phyloP scores from a whole-genome alignment of 2,797 vertebrate species.

The Sebastes taczanowskii region DNA sequence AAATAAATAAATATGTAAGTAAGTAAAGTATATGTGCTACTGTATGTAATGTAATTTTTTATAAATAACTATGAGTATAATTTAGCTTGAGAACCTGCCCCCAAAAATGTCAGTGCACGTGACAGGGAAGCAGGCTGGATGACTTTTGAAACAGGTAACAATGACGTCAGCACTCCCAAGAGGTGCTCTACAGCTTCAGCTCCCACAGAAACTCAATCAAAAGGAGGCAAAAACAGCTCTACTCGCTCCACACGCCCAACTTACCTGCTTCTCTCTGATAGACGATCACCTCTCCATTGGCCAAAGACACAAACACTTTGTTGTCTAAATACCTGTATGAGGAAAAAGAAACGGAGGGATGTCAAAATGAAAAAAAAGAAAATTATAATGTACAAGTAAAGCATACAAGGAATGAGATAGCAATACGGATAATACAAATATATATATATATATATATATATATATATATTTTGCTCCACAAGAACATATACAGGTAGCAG shows the following conservation, averaged over 20 bases:
- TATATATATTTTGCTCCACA: not conserved
- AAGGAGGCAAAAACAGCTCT: not conserved
- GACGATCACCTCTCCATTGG: conserved; percentile 93
- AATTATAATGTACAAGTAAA: not conserved
- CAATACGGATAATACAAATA: not conserved
- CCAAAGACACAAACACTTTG: conserved; percentile 96
- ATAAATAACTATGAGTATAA: no score
- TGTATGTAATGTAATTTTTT: no score
- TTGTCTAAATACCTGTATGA: conserved; percentile 91
- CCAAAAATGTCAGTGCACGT: no score
- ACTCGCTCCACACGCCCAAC: not conserved
- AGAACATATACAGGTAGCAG: not conserved
- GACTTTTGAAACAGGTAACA: not conserved
- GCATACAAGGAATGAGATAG: not conserved
- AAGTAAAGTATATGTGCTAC: no score
- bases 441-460: not conserved
- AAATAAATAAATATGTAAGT: no score
- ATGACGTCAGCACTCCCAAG: not conserved
- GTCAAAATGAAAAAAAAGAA: not conserved
- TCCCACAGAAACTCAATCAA: not conserved
- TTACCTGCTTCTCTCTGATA: conserved; percentile 97
- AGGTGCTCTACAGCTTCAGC: not conserved
- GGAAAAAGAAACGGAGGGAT: not conserved
- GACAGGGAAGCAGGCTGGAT: accelerated
- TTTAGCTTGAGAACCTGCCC: no score